Evolutionary conservation across 2,113 vertebrate genomes (phyloP).

Genomic region (Bettongia penicillata): DNA sequence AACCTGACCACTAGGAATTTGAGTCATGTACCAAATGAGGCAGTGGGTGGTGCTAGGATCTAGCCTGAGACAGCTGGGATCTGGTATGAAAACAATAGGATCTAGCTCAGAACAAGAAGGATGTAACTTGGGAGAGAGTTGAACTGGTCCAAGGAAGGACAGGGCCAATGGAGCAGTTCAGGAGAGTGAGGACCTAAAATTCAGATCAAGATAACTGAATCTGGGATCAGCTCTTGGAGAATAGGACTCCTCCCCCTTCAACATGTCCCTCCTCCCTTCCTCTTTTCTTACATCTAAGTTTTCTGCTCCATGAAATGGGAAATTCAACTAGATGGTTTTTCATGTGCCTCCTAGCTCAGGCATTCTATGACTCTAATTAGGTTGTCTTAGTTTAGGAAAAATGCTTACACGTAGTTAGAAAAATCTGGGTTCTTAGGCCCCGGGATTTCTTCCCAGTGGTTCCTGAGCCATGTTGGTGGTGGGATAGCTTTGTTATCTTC

Average conservation of each 20-base stretch:
- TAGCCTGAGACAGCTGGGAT: not conserved
- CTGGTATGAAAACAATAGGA: not conserved
- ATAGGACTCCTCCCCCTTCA: not conserved
- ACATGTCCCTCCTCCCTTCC: not conserved
- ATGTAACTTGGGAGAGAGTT: not conserved
- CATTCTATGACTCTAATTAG: not conserved
- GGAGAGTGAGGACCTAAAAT: not conserved
- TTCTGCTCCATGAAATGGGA: not conserved
- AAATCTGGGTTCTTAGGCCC: not conserved
- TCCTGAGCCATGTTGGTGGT: not conserved
- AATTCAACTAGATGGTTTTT: not conserved
- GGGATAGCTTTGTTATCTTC: not conserved
- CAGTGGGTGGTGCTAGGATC: not conserved
- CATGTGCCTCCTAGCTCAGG: not conserved
- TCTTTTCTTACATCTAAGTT: not conserved
- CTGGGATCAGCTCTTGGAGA: not conserved
- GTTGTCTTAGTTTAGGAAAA: not conserved
- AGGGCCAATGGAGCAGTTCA: not conserved
- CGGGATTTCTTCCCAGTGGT: not conserved
- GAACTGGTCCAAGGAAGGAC: not conserved
- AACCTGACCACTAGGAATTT: not conserved
- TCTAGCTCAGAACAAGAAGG: not conserved
- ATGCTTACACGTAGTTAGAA: not conserved
- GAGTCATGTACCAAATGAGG: not conserved
- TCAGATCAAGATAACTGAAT: not conserved